These are phyloP conservation scores for Chaetorhynchus papuensis DNA, from an alignment of 2,113 vertebrate genomes.

Conservation along the genomic window DNA sequence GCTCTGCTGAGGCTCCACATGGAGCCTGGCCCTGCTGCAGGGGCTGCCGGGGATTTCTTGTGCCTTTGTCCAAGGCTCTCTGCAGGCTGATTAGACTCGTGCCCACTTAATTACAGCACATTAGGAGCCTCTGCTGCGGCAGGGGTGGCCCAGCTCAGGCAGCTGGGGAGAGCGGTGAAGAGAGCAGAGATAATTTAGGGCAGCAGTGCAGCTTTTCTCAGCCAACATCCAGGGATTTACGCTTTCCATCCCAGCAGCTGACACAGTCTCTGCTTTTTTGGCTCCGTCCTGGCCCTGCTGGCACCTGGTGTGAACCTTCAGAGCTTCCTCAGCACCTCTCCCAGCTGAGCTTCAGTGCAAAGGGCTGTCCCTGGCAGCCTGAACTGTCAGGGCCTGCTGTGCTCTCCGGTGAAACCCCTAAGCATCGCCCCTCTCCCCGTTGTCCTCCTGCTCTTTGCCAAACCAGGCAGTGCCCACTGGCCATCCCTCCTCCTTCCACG, in stretches of 20 bases:
- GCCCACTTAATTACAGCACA: not conserved
- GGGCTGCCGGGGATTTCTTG: not conserved
- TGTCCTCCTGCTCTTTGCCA: not conserved
- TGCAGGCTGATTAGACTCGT: constrained; percentile 6
- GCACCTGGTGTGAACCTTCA: not conserved
- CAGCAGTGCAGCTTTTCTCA: not conserved
- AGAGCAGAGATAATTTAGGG: not conserved
- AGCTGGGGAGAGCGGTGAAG: not conserved
- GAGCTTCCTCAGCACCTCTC: not conserved
- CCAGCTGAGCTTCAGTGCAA: not conserved
- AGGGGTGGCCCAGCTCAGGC: not conserved
- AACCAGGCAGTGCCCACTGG: not conserved
- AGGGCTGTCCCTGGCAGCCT: not conserved
- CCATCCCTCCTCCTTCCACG: not conserved
- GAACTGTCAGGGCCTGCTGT: not conserved
- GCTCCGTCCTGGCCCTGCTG: not conserved
- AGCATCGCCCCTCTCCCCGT: not conserved
- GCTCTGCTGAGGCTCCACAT: not conserved
- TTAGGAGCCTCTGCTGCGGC: not conserved
- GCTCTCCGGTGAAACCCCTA: not conserved
- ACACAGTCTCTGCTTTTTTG: not conserved
- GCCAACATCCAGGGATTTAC: not conserved
- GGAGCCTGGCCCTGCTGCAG: not conserved
- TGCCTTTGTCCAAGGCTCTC: not conserved
- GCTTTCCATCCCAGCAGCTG: not conserved